These are phyloP conservation scores for Hydriomena furcata DNA, from an alignment of 2,888 invertebrate genomes.

Conservation along the genomic window DNA sequence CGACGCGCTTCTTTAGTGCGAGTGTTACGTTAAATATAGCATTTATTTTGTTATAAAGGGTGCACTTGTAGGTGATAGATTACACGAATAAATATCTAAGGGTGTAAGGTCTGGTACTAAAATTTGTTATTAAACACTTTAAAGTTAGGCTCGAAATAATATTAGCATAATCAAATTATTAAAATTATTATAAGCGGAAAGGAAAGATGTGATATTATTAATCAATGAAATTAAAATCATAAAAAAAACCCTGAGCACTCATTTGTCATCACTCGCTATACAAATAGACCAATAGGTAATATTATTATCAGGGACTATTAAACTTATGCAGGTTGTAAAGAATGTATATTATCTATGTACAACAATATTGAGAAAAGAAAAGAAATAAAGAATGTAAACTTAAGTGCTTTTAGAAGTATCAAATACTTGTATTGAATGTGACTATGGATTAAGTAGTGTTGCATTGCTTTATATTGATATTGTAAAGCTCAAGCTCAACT, in stretches of 20 bases:
- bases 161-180: background rate
- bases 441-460: background rate
- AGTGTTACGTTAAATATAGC: too few relatives aligned
- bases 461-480: background rate
- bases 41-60: too few relatives aligned
- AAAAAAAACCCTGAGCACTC: too few relatives aligned
- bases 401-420: slow-evolving; percentile 27
- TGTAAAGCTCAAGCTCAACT: background rate
- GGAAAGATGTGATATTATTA: slow-evolving; percentile 18
- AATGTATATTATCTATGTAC: slow-evolving; percentile 4
- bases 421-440: slow-evolving; percentile 12
- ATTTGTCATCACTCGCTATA: too few relatives aligned
- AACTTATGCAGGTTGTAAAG: slow-evolving; percentile 10
- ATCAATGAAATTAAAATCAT: slow-evolving; percentile 5
- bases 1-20: too few relatives aligned
- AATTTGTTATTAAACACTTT: too few relatives aligned
- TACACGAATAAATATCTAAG: too few relatives aligned
- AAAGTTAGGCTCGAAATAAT: background rate
- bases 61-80: too few relatives aligned
- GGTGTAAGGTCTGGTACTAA: too few relatives aligned
- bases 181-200: slow-evolving; percentile 1
- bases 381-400: slow-evolving; percentile 10
- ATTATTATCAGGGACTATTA: slow-evolving; percentile 5
- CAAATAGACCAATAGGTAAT: background rate
- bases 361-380: slow-evolving; percentile 9